Evolutionary conservation across 2,113 vertebrate genomes (phyloP).

Genomic region (Nothoprocta perdicaria): DNA sequence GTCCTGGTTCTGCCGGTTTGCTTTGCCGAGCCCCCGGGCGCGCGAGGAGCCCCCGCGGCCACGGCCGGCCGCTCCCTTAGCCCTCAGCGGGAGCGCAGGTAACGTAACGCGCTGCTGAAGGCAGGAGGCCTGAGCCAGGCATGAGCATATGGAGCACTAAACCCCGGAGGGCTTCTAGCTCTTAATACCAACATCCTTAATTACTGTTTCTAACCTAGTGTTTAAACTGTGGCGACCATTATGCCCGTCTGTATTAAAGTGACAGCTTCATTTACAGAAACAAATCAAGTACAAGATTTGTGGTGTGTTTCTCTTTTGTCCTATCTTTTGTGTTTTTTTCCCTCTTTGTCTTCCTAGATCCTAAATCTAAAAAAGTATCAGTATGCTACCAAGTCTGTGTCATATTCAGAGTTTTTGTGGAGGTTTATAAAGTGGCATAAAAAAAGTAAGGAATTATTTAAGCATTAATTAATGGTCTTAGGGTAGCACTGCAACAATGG

Average conservation of each 20-base stretch:
- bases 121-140: not conserved
- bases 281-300: not conserved
- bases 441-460: not conserved
- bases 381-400: not conserved
- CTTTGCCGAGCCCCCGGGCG: fast-evolving
- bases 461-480: not conserved
- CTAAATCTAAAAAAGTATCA: not conserved
- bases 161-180: not conserved
- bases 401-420: not conserved
- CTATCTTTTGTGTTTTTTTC: too few relatives aligned
- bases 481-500: not conserved
- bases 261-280: not conserved
- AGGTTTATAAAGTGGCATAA: not conserved
- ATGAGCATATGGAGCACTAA: not conserved
- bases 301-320: not conserved
- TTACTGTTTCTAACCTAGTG: not conserved
- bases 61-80: not conserved
- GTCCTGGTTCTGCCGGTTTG: not conserved
- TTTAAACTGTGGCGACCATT: not conserved
- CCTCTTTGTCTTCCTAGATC: not conserved
- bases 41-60: too few relatives aligned
- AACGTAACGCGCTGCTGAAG: not conserved
- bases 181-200: not conserved
- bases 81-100: fast-evolving
- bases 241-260: not conserved